Percentiles rank a stretch among this genome's conserved stretches.
These are phyloP conservation scores for Probosciger aterrimus DNA, from an alignment of 2,113 vertebrate genomes.

Conservation along the genomic window DNA sequence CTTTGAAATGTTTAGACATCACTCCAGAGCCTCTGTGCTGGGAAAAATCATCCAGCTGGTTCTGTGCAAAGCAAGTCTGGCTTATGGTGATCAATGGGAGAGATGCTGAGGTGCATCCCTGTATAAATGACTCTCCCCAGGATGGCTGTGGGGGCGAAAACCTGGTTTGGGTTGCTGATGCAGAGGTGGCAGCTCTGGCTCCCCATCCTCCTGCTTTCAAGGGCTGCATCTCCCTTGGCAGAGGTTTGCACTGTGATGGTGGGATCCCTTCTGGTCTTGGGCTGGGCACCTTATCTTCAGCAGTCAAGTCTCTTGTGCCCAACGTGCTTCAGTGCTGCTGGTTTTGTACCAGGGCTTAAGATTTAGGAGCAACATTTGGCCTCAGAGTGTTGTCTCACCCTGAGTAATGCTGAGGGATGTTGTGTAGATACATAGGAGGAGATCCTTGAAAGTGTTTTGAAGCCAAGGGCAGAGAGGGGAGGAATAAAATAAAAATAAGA, in stretches of 20 bases:
- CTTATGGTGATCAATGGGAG: neutral
- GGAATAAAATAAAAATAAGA: neutral
- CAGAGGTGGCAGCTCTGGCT: neutral
- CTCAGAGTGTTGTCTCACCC: neutral
- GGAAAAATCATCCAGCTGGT: neutral
- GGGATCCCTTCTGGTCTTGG: neutral
- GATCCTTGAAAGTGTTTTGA: neutral
- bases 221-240: neutral
- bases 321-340: accelerated
- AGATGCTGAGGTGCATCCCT: neutral
- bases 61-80: neutral
- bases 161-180: neutral
- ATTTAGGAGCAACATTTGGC: neutral
- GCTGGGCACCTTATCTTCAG: neutral
- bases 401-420: accelerated
- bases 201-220: neutral
- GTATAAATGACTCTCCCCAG: accelerated
- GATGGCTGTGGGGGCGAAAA: neutral
- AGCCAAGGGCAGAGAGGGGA: neutral
- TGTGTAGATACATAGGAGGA: neutral
- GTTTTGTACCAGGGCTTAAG: neutral
- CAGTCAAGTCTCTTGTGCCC: neutral
- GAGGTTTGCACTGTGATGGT: neutral
- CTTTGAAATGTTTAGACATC: neutral
- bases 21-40: neutral